Percentiles rank a stretch among this genome's conserved stretches.
Evolutionary conservation across 30 jellyfish, hydroid and myxozoan genomes (phyloP).

Genomic region (Pseudorhiza aurosa): DNA sequence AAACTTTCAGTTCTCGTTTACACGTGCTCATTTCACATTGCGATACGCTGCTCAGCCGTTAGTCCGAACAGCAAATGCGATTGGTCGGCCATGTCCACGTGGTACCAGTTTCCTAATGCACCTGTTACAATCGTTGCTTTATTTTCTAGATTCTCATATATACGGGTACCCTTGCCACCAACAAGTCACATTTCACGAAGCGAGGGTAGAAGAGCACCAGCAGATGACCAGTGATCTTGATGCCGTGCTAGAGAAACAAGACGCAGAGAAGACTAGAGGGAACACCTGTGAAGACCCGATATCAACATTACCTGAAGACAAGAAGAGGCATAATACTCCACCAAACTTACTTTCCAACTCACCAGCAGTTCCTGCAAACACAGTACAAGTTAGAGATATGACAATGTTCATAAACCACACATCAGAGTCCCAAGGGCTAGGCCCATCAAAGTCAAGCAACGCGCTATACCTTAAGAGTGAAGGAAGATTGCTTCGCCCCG

Average conservation of each 20-base stretch:
- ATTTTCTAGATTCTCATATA: constrained; percentile 65
- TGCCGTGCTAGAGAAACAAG: constrained; percentile 19
- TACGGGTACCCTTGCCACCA: constrained; percentile 91
- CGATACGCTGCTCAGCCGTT: constrained; percentile 60
- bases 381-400: constrained; percentile 58
- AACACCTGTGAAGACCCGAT: constrained; percentile 46
- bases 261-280: neutral
- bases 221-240: constrained; percentile 65
- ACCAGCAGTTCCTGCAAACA: constrained; percentile 74
- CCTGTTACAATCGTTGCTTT: constrained; percentile 71
- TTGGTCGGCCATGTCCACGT: constrained; percentile 81
- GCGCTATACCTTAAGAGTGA: constrained; percentile 55
- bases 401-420: constrained; percentile 81
- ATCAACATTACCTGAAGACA: constrained; percentile 45
- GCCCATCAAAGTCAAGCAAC: constrained; percentile 62
- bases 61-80: constrained; percentile 48
- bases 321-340: constrained; percentile 56
- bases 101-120: constrained; percentile 66
- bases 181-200: constrained; percentile 63
- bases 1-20: neutral
- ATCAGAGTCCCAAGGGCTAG: constrained; percentile 70
- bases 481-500: constrained; percentile 70
- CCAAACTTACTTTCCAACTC: constrained; percentile 25
- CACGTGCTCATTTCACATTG: constrained; percentile 32
- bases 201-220: constrained; percentile 69